Conservation (phyloP, 2,797 vertebrate genomes). For the Nasua narica region DNA sequence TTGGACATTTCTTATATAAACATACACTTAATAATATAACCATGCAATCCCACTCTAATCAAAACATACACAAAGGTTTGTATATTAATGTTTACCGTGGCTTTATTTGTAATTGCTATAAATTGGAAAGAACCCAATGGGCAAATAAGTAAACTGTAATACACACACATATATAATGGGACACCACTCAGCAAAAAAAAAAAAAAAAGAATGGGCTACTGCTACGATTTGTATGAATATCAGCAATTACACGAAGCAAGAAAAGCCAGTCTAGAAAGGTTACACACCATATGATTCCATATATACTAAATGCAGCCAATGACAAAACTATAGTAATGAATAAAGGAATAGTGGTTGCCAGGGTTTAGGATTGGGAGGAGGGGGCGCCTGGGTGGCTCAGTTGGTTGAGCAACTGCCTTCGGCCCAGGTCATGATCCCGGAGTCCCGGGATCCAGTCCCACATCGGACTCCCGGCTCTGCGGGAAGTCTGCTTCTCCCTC, state of each 20-base stretch:
- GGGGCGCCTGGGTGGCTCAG: too few species aligned
- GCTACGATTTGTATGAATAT: background rate
- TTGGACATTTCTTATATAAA: background rate
- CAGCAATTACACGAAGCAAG: background rate
- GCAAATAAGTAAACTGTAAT: background rate
- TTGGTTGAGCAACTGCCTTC: too few species aligned
- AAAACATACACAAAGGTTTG: constrained; percentile 7
- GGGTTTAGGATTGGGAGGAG: background rate
- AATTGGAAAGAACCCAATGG: background rate
- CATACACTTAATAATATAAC: background rate
- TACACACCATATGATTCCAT: background rate
- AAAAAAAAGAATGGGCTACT: background rate
- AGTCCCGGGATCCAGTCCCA: too few species aligned
- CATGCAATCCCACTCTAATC: background rate
- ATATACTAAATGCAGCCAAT: background rate
- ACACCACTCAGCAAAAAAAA: background rate
- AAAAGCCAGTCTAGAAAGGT: background rate
- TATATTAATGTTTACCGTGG: background rate
- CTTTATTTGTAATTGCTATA: constrained; percentile 17
- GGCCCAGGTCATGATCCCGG: too few species aligned
- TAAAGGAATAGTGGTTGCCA: background rate
- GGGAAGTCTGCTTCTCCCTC: too few species aligned
- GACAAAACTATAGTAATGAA: background rate
- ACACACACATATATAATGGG: background rate
- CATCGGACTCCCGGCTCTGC: too few species aligned